These are phyloP conservation scores for Lepilemur ruficaudatus DNA, from an alignment of 2,797 vertebrate species.

Conservation along the genomic window DNA sequence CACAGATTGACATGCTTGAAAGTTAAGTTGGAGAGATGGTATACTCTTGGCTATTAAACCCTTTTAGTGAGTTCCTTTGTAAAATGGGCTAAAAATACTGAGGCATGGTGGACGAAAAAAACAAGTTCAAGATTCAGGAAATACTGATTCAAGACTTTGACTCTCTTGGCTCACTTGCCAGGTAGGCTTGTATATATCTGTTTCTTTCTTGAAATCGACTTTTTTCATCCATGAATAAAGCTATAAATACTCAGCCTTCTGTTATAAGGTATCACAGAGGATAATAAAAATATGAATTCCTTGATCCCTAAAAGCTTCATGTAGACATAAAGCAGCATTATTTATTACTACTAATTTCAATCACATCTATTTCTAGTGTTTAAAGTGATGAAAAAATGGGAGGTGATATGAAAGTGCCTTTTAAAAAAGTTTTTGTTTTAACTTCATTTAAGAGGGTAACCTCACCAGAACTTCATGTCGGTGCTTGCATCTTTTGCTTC, in stretches of 20 bases:
- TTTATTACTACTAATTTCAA: not conserved
- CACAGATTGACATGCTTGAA: not conserved
- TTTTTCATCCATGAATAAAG: not conserved
- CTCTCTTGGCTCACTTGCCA: not conserved
- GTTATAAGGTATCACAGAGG: not conserved
- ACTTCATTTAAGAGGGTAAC: not conserved
- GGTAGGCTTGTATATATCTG: not conserved
- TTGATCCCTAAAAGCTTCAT: not conserved
- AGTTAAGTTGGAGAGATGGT: not conserved
- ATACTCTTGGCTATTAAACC: not conserved
- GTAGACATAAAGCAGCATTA: constrained; percentile 5
- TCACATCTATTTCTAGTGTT: not conserved
- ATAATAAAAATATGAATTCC: not conserved
- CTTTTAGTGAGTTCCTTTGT: not conserved
- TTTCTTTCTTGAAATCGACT: constrained; percentile 42
- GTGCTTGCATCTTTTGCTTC: not conserved
- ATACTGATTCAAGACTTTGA: not conserved
- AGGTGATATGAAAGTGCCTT: not conserved
- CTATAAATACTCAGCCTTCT: not conserved
- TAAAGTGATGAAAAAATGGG: constrained; percentile 9
- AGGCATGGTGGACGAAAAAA: not conserved
- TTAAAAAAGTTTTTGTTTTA: not conserved
- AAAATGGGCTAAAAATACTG: not conserved
- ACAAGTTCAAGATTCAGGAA: constrained; percentile 2
- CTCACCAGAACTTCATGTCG: not conserved